Conservation (phyloP, 2,888 invertebrate genomes). For the Psococerastis gibbosa region DNA sequence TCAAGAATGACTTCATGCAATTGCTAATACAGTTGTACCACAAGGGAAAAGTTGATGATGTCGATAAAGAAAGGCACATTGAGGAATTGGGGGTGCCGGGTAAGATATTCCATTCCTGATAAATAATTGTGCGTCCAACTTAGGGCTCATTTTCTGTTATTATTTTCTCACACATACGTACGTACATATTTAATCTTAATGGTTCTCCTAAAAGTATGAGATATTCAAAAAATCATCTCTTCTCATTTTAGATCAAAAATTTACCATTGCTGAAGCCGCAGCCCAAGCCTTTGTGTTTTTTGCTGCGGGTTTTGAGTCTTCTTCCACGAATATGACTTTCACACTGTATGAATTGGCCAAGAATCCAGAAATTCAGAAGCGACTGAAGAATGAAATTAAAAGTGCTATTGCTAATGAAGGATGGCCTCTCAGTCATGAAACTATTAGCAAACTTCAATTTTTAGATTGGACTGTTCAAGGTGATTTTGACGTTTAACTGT, state of each 20-base stretch:
- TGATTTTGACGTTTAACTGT: no score
- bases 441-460: slow-evolving; percentile 28
- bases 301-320: slow-evolving; percentile 32
- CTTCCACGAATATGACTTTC: slow-evolving; percentile 28
- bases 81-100: no score
- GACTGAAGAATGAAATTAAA: slow-evolving; percentile 25
- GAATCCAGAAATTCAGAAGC: slow-evolving; percentile 26
- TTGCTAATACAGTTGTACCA: slow-evolving; percentile 32
- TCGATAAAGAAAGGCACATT: not conserved
- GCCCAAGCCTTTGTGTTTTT: slow-evolving; percentile 30
- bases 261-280: slow-evolving; percentile 16
- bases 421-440: slow-evolving; percentile 25
- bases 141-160: no score
- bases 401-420: slow-evolving; percentile 22
- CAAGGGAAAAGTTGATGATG: not conserved
- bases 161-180: no score
- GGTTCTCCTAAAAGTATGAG: no score
- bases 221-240: no score
- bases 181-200: no score
- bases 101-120: no score
- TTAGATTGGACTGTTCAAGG: slow-evolving; percentile 27
- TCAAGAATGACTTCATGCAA: slow-evolving; percentile 34
- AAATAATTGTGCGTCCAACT: no score
- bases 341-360: slow-evolving; percentile 28
- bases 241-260: no score